phyloP scores from a whole-genome alignment of 2,797 vertebrate genomes.

The Gadopsis marmoratus region DNA sequence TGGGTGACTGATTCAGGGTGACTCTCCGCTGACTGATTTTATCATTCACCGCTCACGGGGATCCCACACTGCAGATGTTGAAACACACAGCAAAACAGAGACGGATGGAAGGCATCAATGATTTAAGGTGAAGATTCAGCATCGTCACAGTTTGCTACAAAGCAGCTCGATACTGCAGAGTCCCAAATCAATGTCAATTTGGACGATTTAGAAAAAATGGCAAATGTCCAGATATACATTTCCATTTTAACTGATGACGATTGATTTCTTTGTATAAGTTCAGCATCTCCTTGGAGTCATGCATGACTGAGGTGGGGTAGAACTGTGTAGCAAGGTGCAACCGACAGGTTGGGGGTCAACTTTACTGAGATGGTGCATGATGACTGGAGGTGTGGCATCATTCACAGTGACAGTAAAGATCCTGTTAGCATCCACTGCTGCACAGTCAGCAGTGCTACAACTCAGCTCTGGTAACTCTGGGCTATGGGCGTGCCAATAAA shows the following conservation, averaged over 20 bases:
- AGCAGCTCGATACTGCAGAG: slow-evolving; percentile 40
- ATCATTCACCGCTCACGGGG: slow-evolving; percentile 3
- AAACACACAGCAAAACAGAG: slow-evolving; percentile 29
- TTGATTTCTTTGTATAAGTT: background rate
- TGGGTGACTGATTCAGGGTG: slow-evolving; percentile 36
- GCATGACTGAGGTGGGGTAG: background rate
- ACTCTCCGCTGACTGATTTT: slow-evolving; percentile 18
- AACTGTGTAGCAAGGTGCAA: background rate
- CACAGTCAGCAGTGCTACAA: slow-evolving; percentile 65
- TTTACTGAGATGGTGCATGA: slow-evolving; percentile 26
- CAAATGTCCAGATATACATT: slow-evolving; percentile 8
- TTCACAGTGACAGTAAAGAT: slow-evolving; percentile 59
- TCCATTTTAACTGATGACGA: background rate
- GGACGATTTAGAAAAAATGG: slow-evolving; percentile 7
- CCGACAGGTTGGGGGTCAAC: slow-evolving; percentile 20
- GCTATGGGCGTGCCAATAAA: slow-evolving; percentile 60
- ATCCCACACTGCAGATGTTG: slow-evolving; percentile 25
- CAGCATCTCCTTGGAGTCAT: background rate
- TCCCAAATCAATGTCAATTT: slow-evolving; percentile 48
- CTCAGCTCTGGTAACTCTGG: slow-evolving; percentile 51
- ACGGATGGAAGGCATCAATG: slow-evolving; percentile 15
- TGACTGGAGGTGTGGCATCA: slow-evolving; percentile 55
- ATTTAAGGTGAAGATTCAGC: slow-evolving; percentile 41
- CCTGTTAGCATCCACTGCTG: slow-evolving; percentile 51
- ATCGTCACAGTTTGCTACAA: slow-evolving; percentile 26